A percentile compares a stretch with the other conserved stretches of the same genome.
phyloP scores from a whole-genome alignment of 2,113 vertebrate species.

The Hippoglossus stenolepis region DNA sequence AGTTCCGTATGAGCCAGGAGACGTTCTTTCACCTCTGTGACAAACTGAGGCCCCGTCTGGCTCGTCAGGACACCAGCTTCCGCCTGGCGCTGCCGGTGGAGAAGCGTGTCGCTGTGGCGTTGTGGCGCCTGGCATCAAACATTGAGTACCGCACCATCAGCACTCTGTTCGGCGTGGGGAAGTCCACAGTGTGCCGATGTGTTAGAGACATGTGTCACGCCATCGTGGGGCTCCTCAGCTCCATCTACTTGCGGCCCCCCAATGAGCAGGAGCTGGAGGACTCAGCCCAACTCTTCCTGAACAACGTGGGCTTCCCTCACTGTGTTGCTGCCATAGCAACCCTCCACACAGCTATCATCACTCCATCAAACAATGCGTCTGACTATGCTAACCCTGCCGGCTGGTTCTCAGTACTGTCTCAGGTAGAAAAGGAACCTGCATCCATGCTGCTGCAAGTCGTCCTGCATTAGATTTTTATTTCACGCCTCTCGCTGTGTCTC shows the following conservation, averaged over 20 bases:
- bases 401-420: constrained; percentile 83
- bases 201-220: constrained; percentile 85
- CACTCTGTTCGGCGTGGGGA: constrained; percentile 81
- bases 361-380: constrained; percentile 76
- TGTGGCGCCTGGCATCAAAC: constrained; percentile 85
- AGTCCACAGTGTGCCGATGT: constrained; percentile 83
- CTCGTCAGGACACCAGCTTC: constrained; percentile 83
- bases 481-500: constrained; percentile 7
- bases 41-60: constrained; percentile 80
- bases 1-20: constrained; percentile 84
- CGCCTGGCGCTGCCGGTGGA: constrained; percentile 83
- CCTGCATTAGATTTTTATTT: neutral
- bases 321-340: constrained; percentile 81
- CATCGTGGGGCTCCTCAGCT: constrained; percentile 80
- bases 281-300: constrained; percentile 69
- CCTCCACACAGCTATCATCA: constrained; percentile 84
- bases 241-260: constrained; percentile 74
- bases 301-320: constrained; percentile 81
- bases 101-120: constrained; percentile 83
- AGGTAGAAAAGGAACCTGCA: constrained; percentile 47
- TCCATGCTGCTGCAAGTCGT: neutral
- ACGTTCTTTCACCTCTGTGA: constrained; percentile 83
- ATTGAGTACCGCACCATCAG: constrained; percentile 85
- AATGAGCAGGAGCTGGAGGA: constrained; percentile 77
- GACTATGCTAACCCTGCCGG: constrained; percentile 83